phyloP scores from a whole-genome alignment of 2,113 vertebrate species.

The Carettochelys insculpta region DNA sequence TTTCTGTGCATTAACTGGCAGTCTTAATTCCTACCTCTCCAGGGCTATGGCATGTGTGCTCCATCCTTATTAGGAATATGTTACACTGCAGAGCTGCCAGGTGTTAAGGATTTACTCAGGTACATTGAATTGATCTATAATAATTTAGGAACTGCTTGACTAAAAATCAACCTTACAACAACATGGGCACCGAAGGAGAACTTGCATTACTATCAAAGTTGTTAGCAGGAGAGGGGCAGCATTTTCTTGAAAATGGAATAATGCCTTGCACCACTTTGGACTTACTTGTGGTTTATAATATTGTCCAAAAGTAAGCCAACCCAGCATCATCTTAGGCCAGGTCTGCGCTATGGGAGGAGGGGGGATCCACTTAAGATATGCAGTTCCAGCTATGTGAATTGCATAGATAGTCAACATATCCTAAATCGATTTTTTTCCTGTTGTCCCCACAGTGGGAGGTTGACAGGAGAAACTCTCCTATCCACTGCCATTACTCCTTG shows the following conservation, averaged over 20 bases:
- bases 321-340: neutral
- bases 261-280: neutral
- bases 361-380: too few relatives aligned
- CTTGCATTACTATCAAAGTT: neutral
- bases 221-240: neutral
- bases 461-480: too few relatives aligned
- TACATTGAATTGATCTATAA: slow-evolving; percentile 2
- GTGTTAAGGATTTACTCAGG: slow-evolving; percentile 8
- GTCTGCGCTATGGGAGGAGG: too few relatives aligned
- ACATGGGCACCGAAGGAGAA: neutral
- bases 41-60: neutral
- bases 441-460: too few relatives aligned
- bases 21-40: slow-evolving; percentile 31
- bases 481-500: too few relatives aligned
- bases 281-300: accelerated
- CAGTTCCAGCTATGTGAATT: too few relatives aligned
- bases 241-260: neutral
- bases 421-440: too few relatives aligned
- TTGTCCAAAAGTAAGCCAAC: neutral
- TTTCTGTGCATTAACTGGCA: slow-evolving; percentile 19
- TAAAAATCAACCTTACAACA: neutral
- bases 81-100: neutral
- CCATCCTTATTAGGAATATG: neutral
- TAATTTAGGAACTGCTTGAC: neutral
- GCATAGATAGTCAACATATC: too few relatives aligned